Evolutionary conservation across 2,113 vertebrate genomes (phyloP).

Genomic region (Sakesphorus luctuosus): DNA sequence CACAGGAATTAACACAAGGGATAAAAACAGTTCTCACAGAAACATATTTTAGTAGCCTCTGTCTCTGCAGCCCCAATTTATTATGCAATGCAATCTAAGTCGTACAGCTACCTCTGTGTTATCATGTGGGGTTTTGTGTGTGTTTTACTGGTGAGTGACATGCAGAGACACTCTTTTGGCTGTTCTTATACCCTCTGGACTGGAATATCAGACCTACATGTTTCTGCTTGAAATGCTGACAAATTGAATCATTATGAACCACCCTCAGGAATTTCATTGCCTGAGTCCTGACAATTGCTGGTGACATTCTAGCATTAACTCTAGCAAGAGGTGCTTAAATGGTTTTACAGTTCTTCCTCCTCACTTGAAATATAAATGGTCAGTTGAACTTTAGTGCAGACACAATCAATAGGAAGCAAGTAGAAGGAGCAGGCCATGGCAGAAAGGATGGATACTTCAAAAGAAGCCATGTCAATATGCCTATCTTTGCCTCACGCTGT

Average conservation of each 20-base stretch:
- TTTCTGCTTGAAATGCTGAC: conserved; percentile 24
- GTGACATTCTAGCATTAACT: conserved; percentile 19
- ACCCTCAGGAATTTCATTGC: conserved; percentile 20
- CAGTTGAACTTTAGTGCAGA: conserved; percentile 38
- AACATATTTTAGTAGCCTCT: not conserved
- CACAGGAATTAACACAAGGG: not conserved
- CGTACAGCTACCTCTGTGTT: not conserved
- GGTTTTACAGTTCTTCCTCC: not conserved
- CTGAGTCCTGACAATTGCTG: not conserved
- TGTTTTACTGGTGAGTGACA: not conserved
- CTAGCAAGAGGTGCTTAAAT: not conserved
- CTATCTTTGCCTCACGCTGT: not conserved
- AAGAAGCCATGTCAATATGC: not conserved
- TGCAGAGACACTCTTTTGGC: not conserved
- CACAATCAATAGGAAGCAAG: conserved; percentile 37
- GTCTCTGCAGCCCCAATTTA: not conserved
- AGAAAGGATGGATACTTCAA: conserved; percentile 34
- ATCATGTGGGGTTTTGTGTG: not conserved
- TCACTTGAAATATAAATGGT: conserved; percentile 32
- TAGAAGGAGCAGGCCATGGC: not conserved
- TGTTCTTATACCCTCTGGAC: not conserved
- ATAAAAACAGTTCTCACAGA: not conserved
- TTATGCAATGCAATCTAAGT: not conserved
- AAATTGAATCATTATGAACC: conserved; percentile 29
- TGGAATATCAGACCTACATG: not conserved